These are phyloP conservation scores for Drosophila incognita DNA, from an alignment of 2,888 invertebrate genomes.

Conservation along the genomic window DNA sequence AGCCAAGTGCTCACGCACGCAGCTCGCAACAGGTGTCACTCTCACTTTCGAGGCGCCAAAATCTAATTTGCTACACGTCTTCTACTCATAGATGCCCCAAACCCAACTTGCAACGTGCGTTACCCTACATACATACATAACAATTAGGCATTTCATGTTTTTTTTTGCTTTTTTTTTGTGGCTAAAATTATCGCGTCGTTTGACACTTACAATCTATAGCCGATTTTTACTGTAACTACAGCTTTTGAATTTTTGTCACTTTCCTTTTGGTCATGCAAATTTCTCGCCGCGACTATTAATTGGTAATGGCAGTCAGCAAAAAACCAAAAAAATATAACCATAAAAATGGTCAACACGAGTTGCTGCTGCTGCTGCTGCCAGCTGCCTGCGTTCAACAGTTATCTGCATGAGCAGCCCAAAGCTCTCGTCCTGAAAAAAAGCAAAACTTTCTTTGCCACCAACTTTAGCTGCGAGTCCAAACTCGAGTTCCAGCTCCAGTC, in stretches of 20 bases:
- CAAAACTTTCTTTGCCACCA: slow-evolving; percentile 64
- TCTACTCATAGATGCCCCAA: not conserved
- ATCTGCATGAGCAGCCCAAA: slow-evolving; percentile 47
- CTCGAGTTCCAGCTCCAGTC: slow-evolving; percentile 35
- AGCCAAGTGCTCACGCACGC: slow-evolving; percentile 58
- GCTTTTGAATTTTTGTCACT: slow-evolving; percentile 63
- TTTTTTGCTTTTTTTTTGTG: not conserved
- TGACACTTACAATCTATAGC: slow-evolving; percentile 56
- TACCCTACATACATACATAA: slow-evolving; percentile 71
- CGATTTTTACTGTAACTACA: slow-evolving; percentile 52
- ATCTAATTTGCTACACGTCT: slow-evolving; percentile 46
- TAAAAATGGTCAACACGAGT: slow-evolving; percentile 73
- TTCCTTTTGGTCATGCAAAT: slow-evolving; percentile 75
- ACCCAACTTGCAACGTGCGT: slow-evolving; percentile 21
- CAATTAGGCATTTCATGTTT: slow-evolving; percentile 71
- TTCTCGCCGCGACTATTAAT: slow-evolving; percentile 76
- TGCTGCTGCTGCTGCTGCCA: not conserved
- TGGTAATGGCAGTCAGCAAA: slow-evolving; percentile 71
- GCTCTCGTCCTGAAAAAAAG: slow-evolving; percentile 51
- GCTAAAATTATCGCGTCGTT: slow-evolving; percentile 58
- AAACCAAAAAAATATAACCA: slow-evolving; percentile 55
- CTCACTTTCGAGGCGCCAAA: slow-evolving; percentile 68
- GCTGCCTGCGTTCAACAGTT: slow-evolving; percentile 33
- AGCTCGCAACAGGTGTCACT: slow-evolving; percentile 69
- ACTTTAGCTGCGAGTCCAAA: slow-evolving; percentile 27